Conservation (phyloP, 1,140 invertebrate genomes). For the Drosophila truncata region DNA sequence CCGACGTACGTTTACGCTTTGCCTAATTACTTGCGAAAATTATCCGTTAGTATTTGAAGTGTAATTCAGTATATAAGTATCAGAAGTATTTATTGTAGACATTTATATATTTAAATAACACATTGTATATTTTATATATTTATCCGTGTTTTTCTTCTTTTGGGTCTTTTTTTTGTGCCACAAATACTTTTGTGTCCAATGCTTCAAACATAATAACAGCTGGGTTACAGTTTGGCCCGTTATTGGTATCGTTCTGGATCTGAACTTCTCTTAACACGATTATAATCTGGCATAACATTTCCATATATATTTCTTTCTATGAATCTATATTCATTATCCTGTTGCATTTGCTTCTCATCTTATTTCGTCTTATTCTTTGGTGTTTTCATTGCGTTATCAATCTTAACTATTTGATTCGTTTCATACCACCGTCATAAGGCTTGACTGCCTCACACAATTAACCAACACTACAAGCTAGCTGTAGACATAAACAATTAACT, state of each 20-base stretch:
- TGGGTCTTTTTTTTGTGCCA: slow-evolving; percentile 6
- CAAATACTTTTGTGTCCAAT: background rate
- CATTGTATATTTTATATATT: background rate
- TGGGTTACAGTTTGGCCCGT: slow-evolving; percentile 19
- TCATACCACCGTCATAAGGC: background rate
- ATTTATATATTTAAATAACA: slow-evolving; percentile 9
- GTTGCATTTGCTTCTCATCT: slow-evolving; percentile 39
- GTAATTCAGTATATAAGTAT: slow-evolving; percentile 21
- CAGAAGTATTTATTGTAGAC: slow-evolving; percentile 24
- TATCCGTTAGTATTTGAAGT: slow-evolving; percentile 5
- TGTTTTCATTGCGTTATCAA: slow-evolving; percentile 75
- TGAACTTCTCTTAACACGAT: slow-evolving; percentile 24
- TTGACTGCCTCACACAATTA: slow-evolving; percentile 28
- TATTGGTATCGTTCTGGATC: background rate
- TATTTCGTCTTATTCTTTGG: slow-evolving; percentile 57
- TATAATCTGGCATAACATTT: slow-evolving; percentile 28
- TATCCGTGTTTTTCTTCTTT: background rate
- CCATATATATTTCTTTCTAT: slow-evolving; percentile 20
- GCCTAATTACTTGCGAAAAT: background rate
- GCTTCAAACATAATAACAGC: background rate
- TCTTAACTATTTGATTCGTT: slow-evolving; percentile 53
- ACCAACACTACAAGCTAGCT: slow-evolving; percentile 44
- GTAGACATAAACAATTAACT: background rate
- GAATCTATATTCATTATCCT: slow-evolving; percentile 18
- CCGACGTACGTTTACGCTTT: slow-evolving; percentile 22